A percentile compares a stretch with the other conserved stretches of the same genome.
Conservation (phyloP, 30 jellyfish, hydroid and myxozoan species). For the Mastigias papua region DNA sequence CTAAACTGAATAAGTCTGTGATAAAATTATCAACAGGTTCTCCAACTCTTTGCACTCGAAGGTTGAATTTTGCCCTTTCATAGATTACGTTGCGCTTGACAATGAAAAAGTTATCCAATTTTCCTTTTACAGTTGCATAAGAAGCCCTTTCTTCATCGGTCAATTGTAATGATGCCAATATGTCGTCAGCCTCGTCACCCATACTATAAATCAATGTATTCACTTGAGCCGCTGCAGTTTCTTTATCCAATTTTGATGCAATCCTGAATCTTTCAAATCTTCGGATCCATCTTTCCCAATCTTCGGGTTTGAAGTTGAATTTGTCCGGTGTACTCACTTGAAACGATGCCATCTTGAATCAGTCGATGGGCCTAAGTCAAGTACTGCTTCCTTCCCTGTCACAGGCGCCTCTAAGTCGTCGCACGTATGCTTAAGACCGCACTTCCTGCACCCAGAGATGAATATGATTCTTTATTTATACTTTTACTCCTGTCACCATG, state of each 20-base stretch:
- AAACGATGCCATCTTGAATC: conserved; percentile 23
- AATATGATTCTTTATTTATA: too few relatives aligned
- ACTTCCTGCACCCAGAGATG: background rate
- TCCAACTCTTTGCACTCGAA: conserved; percentile 25
- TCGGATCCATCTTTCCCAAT: conserved; percentile 25
- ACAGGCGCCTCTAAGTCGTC: background rate
- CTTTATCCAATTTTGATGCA: conserved; percentile 3
- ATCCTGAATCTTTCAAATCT: conserved; percentile 41
- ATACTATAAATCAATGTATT: conserved; percentile 1
- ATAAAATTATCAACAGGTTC: conserved; percentile 31
- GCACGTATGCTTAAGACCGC: background rate
- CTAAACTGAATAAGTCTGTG: conserved; percentile 6
- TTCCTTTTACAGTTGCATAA: conserved; percentile 19
- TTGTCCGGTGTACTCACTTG: conserved; percentile 30
- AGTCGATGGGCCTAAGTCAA: background rate
- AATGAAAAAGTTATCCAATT: conserved; percentile 17
- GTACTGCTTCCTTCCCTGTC: background rate
- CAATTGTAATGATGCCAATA: conserved; percentile 16
- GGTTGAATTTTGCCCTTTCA: conserved; percentile 30
- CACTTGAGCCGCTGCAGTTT: conserved; percentile 18
- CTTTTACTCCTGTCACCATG: background rate
- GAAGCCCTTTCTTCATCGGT: conserved; percentile 10
- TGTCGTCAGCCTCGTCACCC: conserved; percentile 29
- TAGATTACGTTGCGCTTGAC: conserved; percentile 28
- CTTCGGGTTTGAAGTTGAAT: conserved; percentile 35